Base-by-base conservation (phyloP, 1,140 invertebrate genomes). In the Cydia strobilella region DNA sequence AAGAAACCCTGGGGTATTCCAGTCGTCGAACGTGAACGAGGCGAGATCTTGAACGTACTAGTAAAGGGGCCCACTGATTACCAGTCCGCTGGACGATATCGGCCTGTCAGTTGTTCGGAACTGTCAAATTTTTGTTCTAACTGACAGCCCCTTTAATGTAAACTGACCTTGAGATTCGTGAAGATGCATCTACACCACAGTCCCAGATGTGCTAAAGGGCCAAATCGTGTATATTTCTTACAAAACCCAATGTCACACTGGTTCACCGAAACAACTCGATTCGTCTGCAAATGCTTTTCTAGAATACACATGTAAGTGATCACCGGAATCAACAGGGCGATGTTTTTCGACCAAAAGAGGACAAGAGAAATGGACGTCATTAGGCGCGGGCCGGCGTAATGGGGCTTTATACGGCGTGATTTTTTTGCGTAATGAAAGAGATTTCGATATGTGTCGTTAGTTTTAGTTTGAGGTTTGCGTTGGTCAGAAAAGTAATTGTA, bases 281-380 rank as follows among this genome's bases (percentile, higher is more conserved):
- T 59, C 20, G 18, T 10, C 54, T 4, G 9, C 10, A n/a, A 7
- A 18, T 13, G 20, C 20, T 3, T n/a, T 10, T 18, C 4, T 23
- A 12, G n/a, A 10, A 10, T 2, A 31, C 5, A n/a, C 27, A 31
- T 39, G 65, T 69, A 69, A 69, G 15, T 69, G 65, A 69, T 69
- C 65, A 27, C 27, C 15, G 27, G 65, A 69, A 69, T 69, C 65
- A 69, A 35, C 65, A 69, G 27, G 27, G 31, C 65, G 65, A 35
- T 69, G 65, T 69, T 39, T 66, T 69, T 69, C 27, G 20, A 18
- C 27, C 65, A 69, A 69, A 69, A 69, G 65, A 31, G 65, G 65
- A 69, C 65, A 39, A 69, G 65, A 69, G 31, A n/a, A 69, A 69
- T 69, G 31, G 27, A 69, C 65, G 15, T 69, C 65, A 18, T 69